Evolutionary conservation across 2,888 invertebrate genomes (phyloP).

Genomic region (Psylliodes chrysocephalus): DNA sequence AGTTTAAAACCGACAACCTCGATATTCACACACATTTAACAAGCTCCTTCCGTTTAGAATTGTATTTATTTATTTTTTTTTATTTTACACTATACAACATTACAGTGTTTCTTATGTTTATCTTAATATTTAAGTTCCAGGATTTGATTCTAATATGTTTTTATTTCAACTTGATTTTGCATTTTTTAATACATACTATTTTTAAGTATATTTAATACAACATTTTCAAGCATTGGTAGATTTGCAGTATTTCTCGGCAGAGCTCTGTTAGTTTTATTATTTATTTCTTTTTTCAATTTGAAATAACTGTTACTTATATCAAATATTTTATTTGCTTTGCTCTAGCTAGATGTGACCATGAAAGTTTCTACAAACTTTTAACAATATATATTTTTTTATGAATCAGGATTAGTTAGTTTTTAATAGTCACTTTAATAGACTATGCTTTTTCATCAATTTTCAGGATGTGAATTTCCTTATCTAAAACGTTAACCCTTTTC

Average conservation of each 20-base stretch:
- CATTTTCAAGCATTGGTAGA: conserved; percentile 4
- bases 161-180: conserved; percentile 56
- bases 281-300: conserved; percentile 16
- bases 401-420: no score
- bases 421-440: no score
- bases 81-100: background rate
- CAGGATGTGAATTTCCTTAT: no score
- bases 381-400: no score
- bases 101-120: conserved; percentile 22
- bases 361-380: conserved; percentile 26
- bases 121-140: conserved; percentile 37
- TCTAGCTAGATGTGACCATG: conserved; percentile 44
- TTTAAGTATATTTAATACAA: background rate
- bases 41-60: background rate
- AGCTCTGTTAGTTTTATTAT: conserved; percentile 6
- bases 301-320: conserved; percentile 3
- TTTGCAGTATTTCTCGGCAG: conserved; percentile 1
- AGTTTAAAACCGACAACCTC: background rate
- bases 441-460: no score
- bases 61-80: conserved; percentile 2
- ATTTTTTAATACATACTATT: background rate
- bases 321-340: conserved; percentile 35
- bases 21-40: background rate
- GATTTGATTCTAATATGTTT: conserved; percentile 38
- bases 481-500: no score